Percentiles rank a stretch among this genome's conserved stretches.
Evolutionary conservation across 2,888 invertebrate genomes (phyloP).

Genomic region (Hydrotaea cyrtoneurina): DNA sequence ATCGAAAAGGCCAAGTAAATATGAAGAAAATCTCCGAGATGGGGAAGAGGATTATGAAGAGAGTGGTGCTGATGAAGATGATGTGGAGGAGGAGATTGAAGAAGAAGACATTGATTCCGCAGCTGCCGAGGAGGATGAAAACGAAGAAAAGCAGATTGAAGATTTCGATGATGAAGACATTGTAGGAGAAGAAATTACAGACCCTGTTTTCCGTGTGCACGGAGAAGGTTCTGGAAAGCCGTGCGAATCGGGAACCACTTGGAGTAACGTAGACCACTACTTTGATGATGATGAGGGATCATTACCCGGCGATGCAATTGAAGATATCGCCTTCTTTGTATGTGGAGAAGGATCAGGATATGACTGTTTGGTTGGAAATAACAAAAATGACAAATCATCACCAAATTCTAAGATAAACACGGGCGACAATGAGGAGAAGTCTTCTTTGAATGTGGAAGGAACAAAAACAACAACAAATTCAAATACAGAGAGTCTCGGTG

Average conservation of each 20-base stretch:
- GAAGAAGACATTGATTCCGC: constrained; percentile 77
- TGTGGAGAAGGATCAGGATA: constrained; percentile 85
- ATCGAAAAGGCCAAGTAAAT: constrained; percentile 76
- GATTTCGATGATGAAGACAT: constrained; percentile 75
- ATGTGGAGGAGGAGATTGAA: constrained; percentile 72
- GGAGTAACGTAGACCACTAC: constrained; percentile 13
- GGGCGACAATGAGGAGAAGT: not conserved
- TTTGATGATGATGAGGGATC: constrained; percentile 9
- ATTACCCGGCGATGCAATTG: constrained; percentile 85
- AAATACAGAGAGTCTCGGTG: constrained; percentile 76
- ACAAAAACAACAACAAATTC: constrained; percentile 75
- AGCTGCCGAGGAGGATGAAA: constrained; percentile 77
- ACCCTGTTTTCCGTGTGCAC: constrained; percentile 86
- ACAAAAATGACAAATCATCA: constrained; percentile 70
- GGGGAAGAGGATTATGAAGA: constrained; percentile 73
- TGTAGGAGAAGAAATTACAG: constrained; percentile 87
- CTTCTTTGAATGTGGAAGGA: not conserved
- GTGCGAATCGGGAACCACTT: constrained; percentile 82
- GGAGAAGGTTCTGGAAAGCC: constrained; percentile 87
- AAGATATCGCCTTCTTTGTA: constrained; percentile 87
- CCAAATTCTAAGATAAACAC: not conserved
- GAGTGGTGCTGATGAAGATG: constrained; percentile 71
- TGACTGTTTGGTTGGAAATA: constrained; percentile 88
- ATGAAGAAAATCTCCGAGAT: constrained; percentile 74
- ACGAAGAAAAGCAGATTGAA: constrained; percentile 73